Evolutionary conservation across 2,113 vertebrate species (phyloP), one percentile per base, ranked within the genome.

Genomic region (Chamaetylas fuelleborni): DNA sequence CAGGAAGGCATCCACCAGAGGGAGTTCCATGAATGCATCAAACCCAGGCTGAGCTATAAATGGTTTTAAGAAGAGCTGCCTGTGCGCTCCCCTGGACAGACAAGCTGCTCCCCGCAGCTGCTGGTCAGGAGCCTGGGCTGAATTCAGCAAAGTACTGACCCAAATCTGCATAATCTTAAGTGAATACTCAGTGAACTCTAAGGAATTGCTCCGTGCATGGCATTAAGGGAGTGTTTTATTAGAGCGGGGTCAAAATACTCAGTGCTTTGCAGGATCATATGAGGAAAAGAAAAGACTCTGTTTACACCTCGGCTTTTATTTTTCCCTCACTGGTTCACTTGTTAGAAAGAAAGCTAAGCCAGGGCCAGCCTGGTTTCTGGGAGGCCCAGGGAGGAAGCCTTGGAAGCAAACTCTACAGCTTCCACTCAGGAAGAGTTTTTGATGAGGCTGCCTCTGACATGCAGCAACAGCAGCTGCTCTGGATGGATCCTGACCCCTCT

Each of bases 271-370:
- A 48, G 72, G 92, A 94, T 88, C 88, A 43, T 88, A 74, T 58
- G 79, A 94, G 82, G 60, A 70, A 88, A 96, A 95, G 69, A 87
- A 73, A 95, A 91, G 85, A 24, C 67, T 90, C 71, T 90, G 94
- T 93, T 94, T 96, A 90, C 86, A 88, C 38, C 90, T 92, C 77
- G 5, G 88, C 92, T 96, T 93, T 88, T 93, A 54, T 77, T 92
- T 95, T 96, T 83, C 82, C 67, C 72, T 94, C 88, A 51, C 67
- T 81, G 91, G 56, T 93, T 90, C 72, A 62, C 80, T 88, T 93
- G 80, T 78, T 88, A 34, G 73, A 62, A 88, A 66, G 91, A 86
- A 89, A 83, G 69, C 81, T 58, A 47, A 91, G 65, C 72, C 45
- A 62, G 91, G 69, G 77, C 67, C 76, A 91, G 79, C 91, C 83